Base-by-base conservation (phyloP, 1,140 invertebrate species). In the Brachionus paranguensis region DNA sequence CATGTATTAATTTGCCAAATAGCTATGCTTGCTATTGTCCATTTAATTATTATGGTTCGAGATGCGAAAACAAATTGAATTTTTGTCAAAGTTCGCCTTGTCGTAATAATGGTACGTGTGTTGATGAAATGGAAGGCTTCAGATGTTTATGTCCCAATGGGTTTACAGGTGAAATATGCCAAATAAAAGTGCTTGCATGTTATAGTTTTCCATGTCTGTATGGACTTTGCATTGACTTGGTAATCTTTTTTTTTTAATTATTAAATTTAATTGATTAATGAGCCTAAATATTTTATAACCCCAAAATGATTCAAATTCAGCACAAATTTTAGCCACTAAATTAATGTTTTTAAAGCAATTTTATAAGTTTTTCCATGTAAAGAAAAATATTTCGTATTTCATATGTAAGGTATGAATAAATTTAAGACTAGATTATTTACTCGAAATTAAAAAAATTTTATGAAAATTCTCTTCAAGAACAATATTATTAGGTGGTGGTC, bases 81-180 rank as follows among this genome's bases (percentile, higher is more conserved):
- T 45, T 45, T 55, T 84, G 83, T 78, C 93, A 92, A 24, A 74
- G 41, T 64, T 41, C 37, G 20, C 43, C 70, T 10, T 84, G 83
- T 76, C 43, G 20, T 55, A 72, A 84, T 45, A 41, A 55, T 0
- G 95, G 94, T 8, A 95, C 94, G 12, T 96, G 95, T 86, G 89
- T 91, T 74, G 78, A 81, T 47, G 29, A 20, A 29, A 20, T 24
- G 91, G 92, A 93, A 85, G 92, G 92, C 53, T 96, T 94, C 90
- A 92, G 92, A 85, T 97, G 95, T 90, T 92, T 91, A 24, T 97
- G 95, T 86, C 93, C 94, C 14, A 91, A 92, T 8, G 95, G 95
- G 70, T 97, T 96, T 88, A 93, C 93, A 43, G 96, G 96, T 85
- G 78, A 85, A 84, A 85, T 55, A 20, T 87, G 86, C 33, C 85